These are phyloP conservation scores for Pollenia griseotomentosa DNA, from an alignment of 2,888 invertebrate species.

Conservation along the genomic window DNA sequence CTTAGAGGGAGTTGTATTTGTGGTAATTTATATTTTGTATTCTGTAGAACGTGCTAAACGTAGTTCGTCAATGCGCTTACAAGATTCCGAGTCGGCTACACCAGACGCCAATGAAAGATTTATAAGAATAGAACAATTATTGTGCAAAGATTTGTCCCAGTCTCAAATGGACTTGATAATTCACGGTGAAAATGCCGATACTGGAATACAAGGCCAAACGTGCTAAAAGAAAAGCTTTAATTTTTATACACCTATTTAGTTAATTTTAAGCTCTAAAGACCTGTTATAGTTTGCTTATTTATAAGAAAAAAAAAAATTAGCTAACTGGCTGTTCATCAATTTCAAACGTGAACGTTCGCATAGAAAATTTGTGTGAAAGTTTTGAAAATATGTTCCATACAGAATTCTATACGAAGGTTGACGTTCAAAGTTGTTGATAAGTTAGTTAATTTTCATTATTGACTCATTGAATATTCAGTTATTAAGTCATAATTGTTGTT, in stretches of 20 bases:
- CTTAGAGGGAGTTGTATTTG: neutral
- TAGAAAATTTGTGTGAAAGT: too few relatives aligned
- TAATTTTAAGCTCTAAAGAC: conserved; percentile 59
- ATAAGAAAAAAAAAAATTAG: neutral
- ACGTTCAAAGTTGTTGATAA: too few relatives aligned
- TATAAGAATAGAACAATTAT: conserved; percentile 80
- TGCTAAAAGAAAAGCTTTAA: conserved; percentile 61
- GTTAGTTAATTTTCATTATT: too few relatives aligned
- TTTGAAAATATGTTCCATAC: too few relatives aligned
- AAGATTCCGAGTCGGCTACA: conserved; percentile 72
- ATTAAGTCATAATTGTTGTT: conserved; percentile 14
- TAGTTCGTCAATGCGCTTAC: conserved; percentile 73
- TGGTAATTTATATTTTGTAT: conserved; percentile 10
- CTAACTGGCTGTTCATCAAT: neutral
- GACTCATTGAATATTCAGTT: conserved; percentile 54
- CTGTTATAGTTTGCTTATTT: conserved; percentile 21
- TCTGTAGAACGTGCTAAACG: conserved; percentile 78
- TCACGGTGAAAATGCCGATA: conserved; percentile 79
- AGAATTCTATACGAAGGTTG: too few relatives aligned
- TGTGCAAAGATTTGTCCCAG: conserved; percentile 80
- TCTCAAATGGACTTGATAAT: conserved; percentile 83
- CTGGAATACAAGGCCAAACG: conserved; percentile 78
- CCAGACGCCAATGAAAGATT: conserved; percentile 80
- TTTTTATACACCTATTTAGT: conserved; percentile 12
- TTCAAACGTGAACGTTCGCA: too few relatives aligned